These are phyloP conservation scores for Lerista edwardsae DNA, from an alignment of 2,797 vertebrate species.

Conservation along the genomic window DNA sequence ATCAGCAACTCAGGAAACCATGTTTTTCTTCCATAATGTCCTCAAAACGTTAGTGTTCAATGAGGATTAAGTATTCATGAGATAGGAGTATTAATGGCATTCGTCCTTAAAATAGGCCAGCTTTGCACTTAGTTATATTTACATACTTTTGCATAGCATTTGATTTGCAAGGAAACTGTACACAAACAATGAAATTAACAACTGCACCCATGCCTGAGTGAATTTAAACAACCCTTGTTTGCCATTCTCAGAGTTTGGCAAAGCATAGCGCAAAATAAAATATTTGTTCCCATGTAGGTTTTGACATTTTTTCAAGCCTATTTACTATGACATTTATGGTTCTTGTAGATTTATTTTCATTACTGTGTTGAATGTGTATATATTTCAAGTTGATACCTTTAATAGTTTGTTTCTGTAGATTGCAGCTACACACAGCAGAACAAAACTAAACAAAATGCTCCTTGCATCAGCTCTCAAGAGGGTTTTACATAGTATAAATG, in stretches of 20 bases:
- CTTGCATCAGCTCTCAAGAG: neutral
- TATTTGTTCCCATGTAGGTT: slow-evolving; percentile 14
- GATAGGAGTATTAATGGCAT: neutral
- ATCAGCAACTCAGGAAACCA: neutral
- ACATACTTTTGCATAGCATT: neutral
- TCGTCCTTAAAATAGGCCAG: neutral
- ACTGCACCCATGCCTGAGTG: neutral
- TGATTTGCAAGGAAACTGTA: fast-evolving
- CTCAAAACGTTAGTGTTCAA: neutral
- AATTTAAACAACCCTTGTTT: neutral
- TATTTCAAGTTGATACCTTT: neutral
- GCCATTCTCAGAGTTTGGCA: neutral
- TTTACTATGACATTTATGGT: neutral
- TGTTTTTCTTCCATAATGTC: neutral
- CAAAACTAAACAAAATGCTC: neutral
- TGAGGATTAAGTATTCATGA: neutral
- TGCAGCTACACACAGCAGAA: neutral
- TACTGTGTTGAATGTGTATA: neutral
- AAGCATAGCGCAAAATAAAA: slow-evolving; percentile 26
- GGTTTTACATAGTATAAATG: neutral
- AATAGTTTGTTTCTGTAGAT: neutral
- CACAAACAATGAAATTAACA: neutral
- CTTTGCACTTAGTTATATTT: neutral
- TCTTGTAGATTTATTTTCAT: neutral
- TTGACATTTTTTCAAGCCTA: slow-evolving; percentile 27